These are phyloP conservation scores for Sebastiscus albofasciatus DNA, from an alignment of 2,797 vertebrate species.

Conservation along the genomic window DNA sequence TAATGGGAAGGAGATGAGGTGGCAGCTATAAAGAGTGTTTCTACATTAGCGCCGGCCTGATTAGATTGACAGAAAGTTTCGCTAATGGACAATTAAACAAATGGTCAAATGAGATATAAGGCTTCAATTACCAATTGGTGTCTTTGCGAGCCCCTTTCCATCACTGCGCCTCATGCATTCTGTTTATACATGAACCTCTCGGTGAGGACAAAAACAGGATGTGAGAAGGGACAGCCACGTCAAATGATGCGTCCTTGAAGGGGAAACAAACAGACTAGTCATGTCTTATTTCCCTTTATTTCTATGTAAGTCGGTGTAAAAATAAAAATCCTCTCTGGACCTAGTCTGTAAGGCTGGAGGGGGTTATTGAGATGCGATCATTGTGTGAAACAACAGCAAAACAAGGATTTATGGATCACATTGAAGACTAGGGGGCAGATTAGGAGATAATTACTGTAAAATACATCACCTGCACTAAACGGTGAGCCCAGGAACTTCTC, in stretches of 20 bases:
- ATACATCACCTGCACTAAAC: conserved; percentile 77
- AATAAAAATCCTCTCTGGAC: conserved; percentile 26
- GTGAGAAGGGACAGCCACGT: conserved; percentile 12
- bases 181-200: conserved; percentile 26
- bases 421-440: conserved; percentile 57
- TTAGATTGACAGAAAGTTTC: conserved; percentile 78
- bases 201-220: conserved; percentile 21
- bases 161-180: conserved; percentile 24
- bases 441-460: conserved; percentile 73
- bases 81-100: conserved; percentile 81
- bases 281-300: conserved; percentile 30
- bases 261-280: neutral
- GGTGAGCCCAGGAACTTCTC: conserved; percentile 50
- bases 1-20: conserved; percentile 81
- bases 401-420: conserved; percentile 58
- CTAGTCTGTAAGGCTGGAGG: conserved; percentile 7
- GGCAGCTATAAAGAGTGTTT: conserved; percentile 74
- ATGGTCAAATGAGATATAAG: conserved; percentile 75
- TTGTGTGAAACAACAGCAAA: conserved; percentile 54
- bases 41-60: conserved; percentile 72
- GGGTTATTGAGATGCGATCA: conserved; percentile 56
- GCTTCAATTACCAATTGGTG: conserved; percentile 66
- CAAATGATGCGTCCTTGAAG: conserved; percentile 7
- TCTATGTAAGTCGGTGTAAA: conserved; percentile 19
- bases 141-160: conserved; percentile 54